Conservation (phyloP, 2,888 invertebrate species). For the Cerceris ruficornis region DNA sequence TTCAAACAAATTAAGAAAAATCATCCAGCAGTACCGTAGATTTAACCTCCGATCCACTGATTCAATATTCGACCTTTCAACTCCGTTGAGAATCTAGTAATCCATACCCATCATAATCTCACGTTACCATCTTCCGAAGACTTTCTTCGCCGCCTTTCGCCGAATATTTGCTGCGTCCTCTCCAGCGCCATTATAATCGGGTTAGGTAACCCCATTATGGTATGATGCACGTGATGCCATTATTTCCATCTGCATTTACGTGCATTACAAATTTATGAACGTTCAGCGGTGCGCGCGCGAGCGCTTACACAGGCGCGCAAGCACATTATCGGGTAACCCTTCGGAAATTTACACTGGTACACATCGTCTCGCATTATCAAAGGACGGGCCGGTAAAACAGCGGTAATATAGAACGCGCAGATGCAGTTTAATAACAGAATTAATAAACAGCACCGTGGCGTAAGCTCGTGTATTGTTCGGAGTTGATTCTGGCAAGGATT, state of each 20-base stretch:
- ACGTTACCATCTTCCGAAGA: too few relatives aligned
- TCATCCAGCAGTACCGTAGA: too few relatives aligned
- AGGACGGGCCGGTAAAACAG: slow-evolving; percentile 29
- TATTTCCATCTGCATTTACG: slow-evolving; percentile 43
- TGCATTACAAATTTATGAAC: slow-evolving; percentile 41
- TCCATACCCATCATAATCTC: too few relatives aligned
- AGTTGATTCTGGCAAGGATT: slow-evolving; percentile 28
- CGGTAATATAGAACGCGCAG: neutral
- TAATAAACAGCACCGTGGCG: slow-evolving; percentile 23
- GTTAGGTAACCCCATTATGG: slow-evolving; percentile 30
- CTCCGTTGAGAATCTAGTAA: too few relatives aligned
- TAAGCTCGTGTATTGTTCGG: slow-evolving; percentile 19
- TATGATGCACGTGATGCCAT: slow-evolving; percentile 41
- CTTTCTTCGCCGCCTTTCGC: slow-evolving; percentile 1
- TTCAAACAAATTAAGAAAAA: too few relatives aligned
- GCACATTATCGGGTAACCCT: slow-evolving; percentile 26
- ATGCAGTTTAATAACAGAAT: slow-evolving; percentile 33
- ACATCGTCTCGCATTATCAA: slow-evolving; percentile 28
- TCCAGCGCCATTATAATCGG: neutral
- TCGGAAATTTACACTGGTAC: slow-evolving; percentile 36
- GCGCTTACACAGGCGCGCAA: neutral
- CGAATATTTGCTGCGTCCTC: neutral
- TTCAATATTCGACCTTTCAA: too few relatives aligned
- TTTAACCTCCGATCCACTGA: too few relatives aligned
- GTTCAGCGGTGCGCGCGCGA: slow-evolving; percentile 20